A percentile compares a stretch with the other conserved stretches of the same genome.
These are phyloP conservation scores for Apamea sordens DNA, from an alignment of 2,888 invertebrate species.

Conservation along the genomic window DNA sequence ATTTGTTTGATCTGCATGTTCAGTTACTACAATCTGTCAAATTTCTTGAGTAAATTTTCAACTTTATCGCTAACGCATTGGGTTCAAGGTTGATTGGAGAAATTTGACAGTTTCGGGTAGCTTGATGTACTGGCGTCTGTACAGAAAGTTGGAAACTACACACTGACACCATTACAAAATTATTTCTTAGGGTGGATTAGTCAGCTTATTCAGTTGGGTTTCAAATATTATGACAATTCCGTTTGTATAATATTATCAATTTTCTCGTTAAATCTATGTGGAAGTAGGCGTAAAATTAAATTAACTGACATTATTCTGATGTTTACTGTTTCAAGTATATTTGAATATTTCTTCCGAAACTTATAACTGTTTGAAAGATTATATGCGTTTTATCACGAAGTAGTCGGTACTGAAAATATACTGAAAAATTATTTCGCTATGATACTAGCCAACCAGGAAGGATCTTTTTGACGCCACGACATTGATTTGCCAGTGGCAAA, in stretches of 20 bases:
- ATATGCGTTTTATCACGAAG: neutral
- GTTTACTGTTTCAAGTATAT: conserved; percentile 3
- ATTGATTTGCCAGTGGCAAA: neutral
- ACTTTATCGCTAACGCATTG: too few species aligned
- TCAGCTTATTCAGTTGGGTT: conserved; percentile 60
- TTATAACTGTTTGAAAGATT: conserved; percentile 17
- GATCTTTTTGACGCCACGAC: neutral
- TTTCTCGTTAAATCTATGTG: conserved; percentile 25
- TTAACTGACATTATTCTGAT: neutral
- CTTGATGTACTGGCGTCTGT: neutral
- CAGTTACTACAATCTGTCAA: too few species aligned
- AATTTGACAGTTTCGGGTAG: too few species aligned
- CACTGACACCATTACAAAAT: conserved; percentile 34
- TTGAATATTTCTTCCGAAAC: neutral
- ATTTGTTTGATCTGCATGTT: neutral
- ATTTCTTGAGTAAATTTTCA: too few species aligned
- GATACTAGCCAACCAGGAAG: neutral
- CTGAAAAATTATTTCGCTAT: neutral
- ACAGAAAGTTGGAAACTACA: neutral
- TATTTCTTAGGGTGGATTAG: conserved; percentile 22
- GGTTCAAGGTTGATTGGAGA: too few species aligned
- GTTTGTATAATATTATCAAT: conserved; percentile 11
- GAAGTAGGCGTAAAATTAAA: conserved; percentile 12
- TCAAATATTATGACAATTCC: conserved; percentile 2
- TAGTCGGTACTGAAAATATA: neutral